Evolutionary conservation across 2,113 vertebrate genomes (phyloP).

Genomic region (Hydropotes inermis): DNA sequence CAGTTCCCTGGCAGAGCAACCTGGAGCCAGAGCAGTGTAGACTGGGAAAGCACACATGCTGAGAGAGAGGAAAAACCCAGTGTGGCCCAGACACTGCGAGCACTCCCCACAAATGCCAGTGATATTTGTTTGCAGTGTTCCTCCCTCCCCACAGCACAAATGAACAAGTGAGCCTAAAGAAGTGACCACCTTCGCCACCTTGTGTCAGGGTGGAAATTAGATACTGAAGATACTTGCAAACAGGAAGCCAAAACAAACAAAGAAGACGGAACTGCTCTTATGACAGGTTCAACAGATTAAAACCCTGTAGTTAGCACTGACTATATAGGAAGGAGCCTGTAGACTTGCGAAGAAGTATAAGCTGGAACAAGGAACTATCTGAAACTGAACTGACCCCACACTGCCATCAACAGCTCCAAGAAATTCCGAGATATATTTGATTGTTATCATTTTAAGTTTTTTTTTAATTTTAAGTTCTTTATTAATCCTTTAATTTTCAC

Average conservation of each 20-base stretch:
- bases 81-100: background rate
- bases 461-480: background rate
- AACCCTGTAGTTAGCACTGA: background rate
- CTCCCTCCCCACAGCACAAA: background rate
- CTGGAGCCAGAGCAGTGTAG: background rate
- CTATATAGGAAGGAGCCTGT: background rate
- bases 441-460: background rate
- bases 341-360: background rate
- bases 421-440: background rate
- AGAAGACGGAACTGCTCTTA: background rate
- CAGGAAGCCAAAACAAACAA: background rate
- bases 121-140: background rate
- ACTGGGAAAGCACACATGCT: background rate
- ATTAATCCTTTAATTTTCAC: background rate
- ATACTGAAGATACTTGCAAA: background rate
- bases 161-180: background rate
- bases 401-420: background rate
- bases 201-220: background rate
- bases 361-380: background rate
- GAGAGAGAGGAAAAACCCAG: background rate
- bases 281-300: background rate
- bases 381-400: background rate
- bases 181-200: background rate
- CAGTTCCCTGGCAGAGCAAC: background rate
- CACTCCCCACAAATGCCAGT: background rate